phyloP scores from a whole-genome alignment of 2,888 invertebrate genomes.

The Catonia carolina region DNA sequence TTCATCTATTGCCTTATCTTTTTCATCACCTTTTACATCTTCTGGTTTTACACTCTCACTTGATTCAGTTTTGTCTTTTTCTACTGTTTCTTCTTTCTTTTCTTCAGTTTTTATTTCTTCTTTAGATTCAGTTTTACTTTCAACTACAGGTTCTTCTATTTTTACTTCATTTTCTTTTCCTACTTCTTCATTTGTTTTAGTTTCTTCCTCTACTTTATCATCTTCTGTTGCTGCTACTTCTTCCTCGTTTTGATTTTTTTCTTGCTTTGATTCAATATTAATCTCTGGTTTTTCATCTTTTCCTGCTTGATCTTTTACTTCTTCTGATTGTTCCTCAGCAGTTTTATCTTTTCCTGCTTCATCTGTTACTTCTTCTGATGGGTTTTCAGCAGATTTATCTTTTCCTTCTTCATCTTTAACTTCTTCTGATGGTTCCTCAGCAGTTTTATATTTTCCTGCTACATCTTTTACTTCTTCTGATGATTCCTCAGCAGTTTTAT shows the following conservation, averaged over 20 bases:
- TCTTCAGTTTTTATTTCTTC: background rate
- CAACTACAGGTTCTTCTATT: background rate
- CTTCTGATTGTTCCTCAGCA: background rate
- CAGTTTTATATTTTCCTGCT: background rate
- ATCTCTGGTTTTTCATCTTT: background rate
- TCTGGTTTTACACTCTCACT: too few species aligned
- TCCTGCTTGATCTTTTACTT: background rate
- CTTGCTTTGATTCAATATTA: background rate
- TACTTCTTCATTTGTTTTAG: background rate
- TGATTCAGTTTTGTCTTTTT: too few species aligned
- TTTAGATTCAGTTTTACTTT: background rate
- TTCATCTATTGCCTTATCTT: too few species aligned
- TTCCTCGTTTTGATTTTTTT: background rate
- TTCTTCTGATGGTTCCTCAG: background rate
- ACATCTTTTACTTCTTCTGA: too few species aligned
- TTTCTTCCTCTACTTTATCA: background rate
- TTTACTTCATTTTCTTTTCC: background rate
- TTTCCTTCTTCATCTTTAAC: background rate
- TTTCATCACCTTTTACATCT: too few species aligned
- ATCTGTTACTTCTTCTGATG: too few species aligned
- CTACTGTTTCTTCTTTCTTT: too few species aligned
- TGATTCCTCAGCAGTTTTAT: too few species aligned
- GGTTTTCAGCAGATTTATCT: background rate
- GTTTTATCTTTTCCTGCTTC: background rate
- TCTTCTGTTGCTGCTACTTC: background rate